Evolutionary conservation across 2,888 invertebrate species (phyloP).

Genomic region (Agonopterix alstromeriana): DNA sequence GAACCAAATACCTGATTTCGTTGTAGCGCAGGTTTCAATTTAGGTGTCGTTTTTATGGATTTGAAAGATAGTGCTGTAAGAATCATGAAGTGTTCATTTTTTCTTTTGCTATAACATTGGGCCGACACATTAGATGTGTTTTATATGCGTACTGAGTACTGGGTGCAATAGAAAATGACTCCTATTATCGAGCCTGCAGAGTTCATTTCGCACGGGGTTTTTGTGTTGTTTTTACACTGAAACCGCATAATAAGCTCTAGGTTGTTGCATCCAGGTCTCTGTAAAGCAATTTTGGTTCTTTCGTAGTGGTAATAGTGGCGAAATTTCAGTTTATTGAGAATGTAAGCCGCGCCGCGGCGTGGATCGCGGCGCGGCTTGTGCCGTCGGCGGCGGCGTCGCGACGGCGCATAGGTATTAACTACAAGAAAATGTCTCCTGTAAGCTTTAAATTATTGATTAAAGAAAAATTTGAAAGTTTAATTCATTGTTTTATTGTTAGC

Average conservation of each 20-base stretch:
- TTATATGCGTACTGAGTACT: slow-evolving; percentile 10
- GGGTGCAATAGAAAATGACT: neutral
- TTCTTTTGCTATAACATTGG: slow-evolving; percentile 22
- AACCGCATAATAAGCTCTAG: no score
- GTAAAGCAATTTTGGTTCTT: slow-evolving; percentile 24
- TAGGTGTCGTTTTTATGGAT: slow-evolving; percentile 34
- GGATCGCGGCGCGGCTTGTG: slow-evolving; percentile 12
- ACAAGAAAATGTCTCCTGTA: slow-evolving; percentile 61
- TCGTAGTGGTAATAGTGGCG: slow-evolving; percentile 29
- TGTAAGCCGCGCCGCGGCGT: slow-evolving; percentile 23
- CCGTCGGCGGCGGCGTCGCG: slow-evolving; percentile 16
- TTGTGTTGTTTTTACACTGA: no score
- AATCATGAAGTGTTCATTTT: slow-evolving; percentile 33
- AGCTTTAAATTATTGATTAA: slow-evolving; percentile 76
- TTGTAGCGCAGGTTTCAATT: slow-evolving; percentile 10
- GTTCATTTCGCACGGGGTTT: no score
- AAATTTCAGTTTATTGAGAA: slow-evolving; percentile 46
- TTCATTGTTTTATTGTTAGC: slow-evolving; percentile 39
- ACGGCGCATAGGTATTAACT: slow-evolving; percentile 35
- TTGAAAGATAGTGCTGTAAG: slow-evolving; percentile 26
- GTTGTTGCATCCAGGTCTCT: neutral
- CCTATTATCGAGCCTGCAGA: no score
- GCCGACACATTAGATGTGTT: slow-evolving; percentile 38
- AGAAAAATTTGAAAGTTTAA: slow-evolving; percentile 65
- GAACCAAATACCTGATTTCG: neutral